Conservation (phyloP, 2,797 vertebrate species). For the Cirrhinus mrigala region DNA sequence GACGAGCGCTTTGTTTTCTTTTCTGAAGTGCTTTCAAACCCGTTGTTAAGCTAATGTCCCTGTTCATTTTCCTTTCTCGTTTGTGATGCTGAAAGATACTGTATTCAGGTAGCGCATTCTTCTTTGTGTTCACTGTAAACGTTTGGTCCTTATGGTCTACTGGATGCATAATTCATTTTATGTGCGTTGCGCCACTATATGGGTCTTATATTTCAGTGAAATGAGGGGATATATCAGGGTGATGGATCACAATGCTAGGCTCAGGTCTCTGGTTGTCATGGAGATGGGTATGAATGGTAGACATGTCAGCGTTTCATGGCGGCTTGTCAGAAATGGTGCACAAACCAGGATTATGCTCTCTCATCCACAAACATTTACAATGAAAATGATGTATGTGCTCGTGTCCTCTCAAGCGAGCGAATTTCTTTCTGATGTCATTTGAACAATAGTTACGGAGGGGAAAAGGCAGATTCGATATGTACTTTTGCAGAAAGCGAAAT, state of each 20-base stretch:
- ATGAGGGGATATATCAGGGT: slow-evolving; percentile 55
- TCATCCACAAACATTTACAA: slow-evolving; percentile 50
- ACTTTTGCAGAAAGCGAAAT: slow-evolving; percentile 4
- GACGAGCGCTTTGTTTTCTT: slow-evolving; percentile 24
- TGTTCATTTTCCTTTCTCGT: neutral
- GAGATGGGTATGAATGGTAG: slow-evolving; percentile 66
- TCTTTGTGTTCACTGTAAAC: slow-evolving; percentile 6
- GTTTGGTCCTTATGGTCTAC: slow-evolving; percentile 15
- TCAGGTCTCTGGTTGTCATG: slow-evolving; percentile 69
- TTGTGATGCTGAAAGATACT: slow-evolving; percentile 8
- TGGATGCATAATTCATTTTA: slow-evolving; percentile 56
- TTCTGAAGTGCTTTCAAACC: neutral
- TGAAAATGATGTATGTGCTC: slow-evolving; percentile 34
- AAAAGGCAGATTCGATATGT: neutral
- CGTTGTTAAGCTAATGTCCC: neutral
- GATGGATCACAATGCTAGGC: slow-evolving; percentile 57
- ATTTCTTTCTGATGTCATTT: slow-evolving; percentile 30
- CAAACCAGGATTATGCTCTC: slow-evolving; percentile 36
- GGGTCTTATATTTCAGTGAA: slow-evolving; percentile 43
- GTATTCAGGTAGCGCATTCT: neutral
- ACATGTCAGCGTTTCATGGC: slow-evolving; percentile 68
- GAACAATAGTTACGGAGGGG: neutral
- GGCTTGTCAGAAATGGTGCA: slow-evolving; percentile 40
- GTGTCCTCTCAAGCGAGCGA: slow-evolving; percentile 2
- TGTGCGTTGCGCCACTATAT: slow-evolving; percentile 34